These are phyloP conservation scores for Iguana delicatissima DNA, from an alignment of 2,797 vertebrate species.

Conservation along the genomic window DNA sequence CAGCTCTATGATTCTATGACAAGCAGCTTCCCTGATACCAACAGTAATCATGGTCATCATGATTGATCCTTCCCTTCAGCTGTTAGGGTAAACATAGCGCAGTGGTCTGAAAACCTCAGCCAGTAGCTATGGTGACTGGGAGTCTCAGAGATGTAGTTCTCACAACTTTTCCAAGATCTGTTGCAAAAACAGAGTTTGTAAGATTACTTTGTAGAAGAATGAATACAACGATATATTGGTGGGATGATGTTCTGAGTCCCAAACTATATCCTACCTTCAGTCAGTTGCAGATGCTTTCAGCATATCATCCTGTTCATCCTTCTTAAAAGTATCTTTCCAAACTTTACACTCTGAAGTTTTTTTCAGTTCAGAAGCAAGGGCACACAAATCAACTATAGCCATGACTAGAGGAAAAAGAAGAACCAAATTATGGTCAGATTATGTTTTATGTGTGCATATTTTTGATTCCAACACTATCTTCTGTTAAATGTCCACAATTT, in stretches of 20 bases:
- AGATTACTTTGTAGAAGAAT: background rate
- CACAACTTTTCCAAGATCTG: too few relatives aligned
- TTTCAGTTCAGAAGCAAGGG: background rate
- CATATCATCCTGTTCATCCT: background rate
- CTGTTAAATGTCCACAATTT: background rate
- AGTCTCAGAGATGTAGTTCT: too few relatives aligned
- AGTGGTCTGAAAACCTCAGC: too few relatives aligned
- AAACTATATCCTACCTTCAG: too few relatives aligned
- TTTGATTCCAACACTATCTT: background rate
- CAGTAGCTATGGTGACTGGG: too few relatives aligned
- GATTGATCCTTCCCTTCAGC: background rate
- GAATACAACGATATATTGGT: background rate
- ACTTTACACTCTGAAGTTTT: background rate
- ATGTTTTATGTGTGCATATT: background rate
- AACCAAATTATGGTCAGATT: background rate
- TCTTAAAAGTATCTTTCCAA: background rate
- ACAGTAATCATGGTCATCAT: background rate
- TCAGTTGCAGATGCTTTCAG: too few relatives aligned
- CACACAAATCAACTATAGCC: background rate
- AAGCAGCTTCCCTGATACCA: background rate
- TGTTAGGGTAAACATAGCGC: background rate
- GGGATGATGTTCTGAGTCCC: background rate
- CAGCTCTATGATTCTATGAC: background rate
- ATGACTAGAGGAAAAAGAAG: background rate
- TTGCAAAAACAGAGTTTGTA: background rate